phyloP scores from a whole-genome alignment of 2,797 vertebrate genomes.

The Coluber constrictor region DNA sequence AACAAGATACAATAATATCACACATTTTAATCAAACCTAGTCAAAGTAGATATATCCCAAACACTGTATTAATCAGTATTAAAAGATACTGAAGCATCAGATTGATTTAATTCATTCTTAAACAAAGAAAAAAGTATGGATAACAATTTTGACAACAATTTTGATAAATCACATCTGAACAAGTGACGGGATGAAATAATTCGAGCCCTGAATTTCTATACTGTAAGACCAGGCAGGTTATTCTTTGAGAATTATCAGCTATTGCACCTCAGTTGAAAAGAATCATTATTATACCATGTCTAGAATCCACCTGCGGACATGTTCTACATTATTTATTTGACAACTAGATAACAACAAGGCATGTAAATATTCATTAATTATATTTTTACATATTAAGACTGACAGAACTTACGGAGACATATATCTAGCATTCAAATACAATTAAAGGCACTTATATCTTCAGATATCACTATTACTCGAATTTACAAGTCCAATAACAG shows the following conservation, averaged over 20 bases:
- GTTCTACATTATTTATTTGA: slow-evolving; percentile 15
- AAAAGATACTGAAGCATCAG: slow-evolving; percentile 29
- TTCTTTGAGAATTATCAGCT: slow-evolving; percentile 12
- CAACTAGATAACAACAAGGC: background rate
- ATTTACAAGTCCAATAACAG: slow-evolving; percentile 29
- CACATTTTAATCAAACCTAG: slow-evolving; percentile 18
- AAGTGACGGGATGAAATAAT: slow-evolving; percentile 4
- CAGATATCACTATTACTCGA: slow-evolving; percentile 5
- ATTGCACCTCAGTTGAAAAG: slow-evolving; percentile 27
- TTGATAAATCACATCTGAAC: slow-evolving; percentile 37
- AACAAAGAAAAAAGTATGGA: slow-evolving; percentile 35
- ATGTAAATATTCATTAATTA: slow-evolving; percentile 12
- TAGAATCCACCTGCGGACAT: background rate
- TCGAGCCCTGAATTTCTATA: slow-evolving; percentile 13
- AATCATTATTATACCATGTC: background rate
- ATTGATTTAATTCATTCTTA: slow-evolving; percentile 38
- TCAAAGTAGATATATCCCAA: slow-evolving; percentile 11
- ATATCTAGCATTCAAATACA: slow-evolving; percentile 45
- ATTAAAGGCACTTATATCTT: slow-evolving; percentile 39
- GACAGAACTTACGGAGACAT: slow-evolving; percentile 47
- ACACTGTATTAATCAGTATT: background rate
- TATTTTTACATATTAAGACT: slow-evolving; percentile 59
- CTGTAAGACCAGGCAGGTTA: slow-evolving; percentile 9
- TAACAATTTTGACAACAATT: slow-evolving; percentile 36
- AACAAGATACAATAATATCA: slow-evolving; percentile 19